phyloP scores from a whole-genome alignment of 2,888 invertebrate species.

The Harpalus rubripes region DNA sequence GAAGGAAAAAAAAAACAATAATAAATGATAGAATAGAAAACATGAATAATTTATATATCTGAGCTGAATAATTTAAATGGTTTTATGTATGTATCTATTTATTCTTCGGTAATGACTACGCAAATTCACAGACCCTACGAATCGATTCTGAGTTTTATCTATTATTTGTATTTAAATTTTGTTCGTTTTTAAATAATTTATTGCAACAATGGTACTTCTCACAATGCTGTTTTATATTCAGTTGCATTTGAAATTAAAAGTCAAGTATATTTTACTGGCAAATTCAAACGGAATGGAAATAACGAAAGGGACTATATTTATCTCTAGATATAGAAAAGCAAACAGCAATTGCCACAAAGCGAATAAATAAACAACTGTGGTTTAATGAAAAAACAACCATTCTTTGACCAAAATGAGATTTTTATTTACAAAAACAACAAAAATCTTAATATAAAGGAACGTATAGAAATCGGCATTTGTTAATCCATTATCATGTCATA shows the following conservation, averaged over 20 bases:
- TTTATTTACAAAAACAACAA: too few relatives aligned
- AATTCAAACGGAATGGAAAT: background rate
- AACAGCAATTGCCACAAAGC: background rate
- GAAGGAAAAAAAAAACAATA: constrained; percentile 15
- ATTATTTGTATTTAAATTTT: constrained; percentile 6
- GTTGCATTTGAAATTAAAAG: background rate
- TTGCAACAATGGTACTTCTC: background rate
- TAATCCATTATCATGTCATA: too few relatives aligned
- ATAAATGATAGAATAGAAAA: constrained; percentile 42
- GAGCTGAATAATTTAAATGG: constrained; percentile 47
- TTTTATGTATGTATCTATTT: constrained; percentile 36
- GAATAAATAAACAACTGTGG: background rate
- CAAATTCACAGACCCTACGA: constrained; percentile 6
- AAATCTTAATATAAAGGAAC: too few relatives aligned
- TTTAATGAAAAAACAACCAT: too few relatives aligned
- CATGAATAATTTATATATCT: constrained; percentile 38
- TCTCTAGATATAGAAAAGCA: background rate
- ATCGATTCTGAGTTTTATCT: background rate
- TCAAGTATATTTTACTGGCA: background rate
- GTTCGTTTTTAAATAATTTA: background rate
- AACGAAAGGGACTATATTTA: background rate
- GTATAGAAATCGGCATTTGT: too few relatives aligned
- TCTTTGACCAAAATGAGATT: too few relatives aligned
- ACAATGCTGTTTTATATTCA: background rate
- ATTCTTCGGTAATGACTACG: background rate